Percentiles rank a stretch among this genome's conserved stretches.
Conservation (phyloP, 1,140 invertebrate genomes). For the Aphaenogaster floridana region DNA sequence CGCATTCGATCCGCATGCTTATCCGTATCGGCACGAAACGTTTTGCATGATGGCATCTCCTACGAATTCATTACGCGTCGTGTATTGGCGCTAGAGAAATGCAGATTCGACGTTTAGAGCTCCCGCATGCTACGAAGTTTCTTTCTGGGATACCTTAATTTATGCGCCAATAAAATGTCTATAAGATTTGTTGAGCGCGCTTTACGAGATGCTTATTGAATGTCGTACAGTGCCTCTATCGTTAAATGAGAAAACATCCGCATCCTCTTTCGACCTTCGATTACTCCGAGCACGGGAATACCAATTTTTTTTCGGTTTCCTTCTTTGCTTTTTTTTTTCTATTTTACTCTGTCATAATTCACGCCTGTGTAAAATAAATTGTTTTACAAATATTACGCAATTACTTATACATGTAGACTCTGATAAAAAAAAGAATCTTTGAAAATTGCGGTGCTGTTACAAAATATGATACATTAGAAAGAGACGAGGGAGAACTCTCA, state of each 20-base stretch:
- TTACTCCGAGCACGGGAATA: background rate
- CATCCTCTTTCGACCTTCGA: background rate
- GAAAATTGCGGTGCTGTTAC: background rate
- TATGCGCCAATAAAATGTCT: conserved; percentile 48
- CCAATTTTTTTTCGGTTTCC: background rate
- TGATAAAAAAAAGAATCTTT: background rate
- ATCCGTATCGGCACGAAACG: background rate
- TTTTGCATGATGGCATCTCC: conserved; percentile 30
- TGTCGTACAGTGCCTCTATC: conserved; percentile 34
- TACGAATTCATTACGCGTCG: conserved; percentile 36
- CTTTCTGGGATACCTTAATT: conserved; percentile 54
- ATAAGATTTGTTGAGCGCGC: conserved; percentile 51
- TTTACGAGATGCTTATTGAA: conserved; percentile 59
- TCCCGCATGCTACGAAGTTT: conserved; percentile 36
- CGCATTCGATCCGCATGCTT: conserved; percentile 4
- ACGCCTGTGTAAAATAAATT: background rate
- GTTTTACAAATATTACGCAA: conserved; percentile 20
- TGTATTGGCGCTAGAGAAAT: conserved; percentile 20
- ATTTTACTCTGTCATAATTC: conserved; percentile 1
- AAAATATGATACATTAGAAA: background rate
- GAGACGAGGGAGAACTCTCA: conserved; percentile 2
- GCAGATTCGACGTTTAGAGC: conserved; percentile 51
- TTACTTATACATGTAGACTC: background rate
- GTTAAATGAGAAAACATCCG: conserved; percentile 44
- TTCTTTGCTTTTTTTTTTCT: background rate